phyloP scores from a whole-genome alignment of 2,888 invertebrate genomes.

The Hyposoter dolosus region DNA sequence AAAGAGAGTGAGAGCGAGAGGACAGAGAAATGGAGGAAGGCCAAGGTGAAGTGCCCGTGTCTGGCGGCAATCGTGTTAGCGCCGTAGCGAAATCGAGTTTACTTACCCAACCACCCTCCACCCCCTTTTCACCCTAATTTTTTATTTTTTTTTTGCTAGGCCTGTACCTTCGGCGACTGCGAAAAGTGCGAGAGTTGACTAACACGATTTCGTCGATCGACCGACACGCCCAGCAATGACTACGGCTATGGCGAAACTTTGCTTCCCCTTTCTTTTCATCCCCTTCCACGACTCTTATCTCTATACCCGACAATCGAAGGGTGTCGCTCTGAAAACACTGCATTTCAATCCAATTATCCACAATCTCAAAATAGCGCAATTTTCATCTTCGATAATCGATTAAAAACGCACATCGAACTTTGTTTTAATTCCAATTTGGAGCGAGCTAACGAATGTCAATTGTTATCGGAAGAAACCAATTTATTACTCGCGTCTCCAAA shows the following conservation, averaged over 20 bases:
- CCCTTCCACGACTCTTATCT: constrained; percentile 23
- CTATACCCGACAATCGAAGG: constrained; percentile 42
- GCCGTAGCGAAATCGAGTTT: constrained; percentile 67
- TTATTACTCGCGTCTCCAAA: not conserved
- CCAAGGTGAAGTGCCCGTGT: constrained; percentile 68
- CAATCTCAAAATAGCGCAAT: not conserved
- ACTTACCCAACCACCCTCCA: constrained; percentile 54
- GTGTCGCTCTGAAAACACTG: constrained; percentile 49
- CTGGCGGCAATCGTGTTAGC: constrained; percentile 69
- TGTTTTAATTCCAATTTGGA: not conserved
- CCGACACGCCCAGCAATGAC: constrained; percentile 66
- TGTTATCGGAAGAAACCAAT: not conserved
- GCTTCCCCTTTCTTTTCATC: not conserved
- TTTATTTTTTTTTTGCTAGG: constrained; percentile 22
- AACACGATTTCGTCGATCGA: constrained; percentile 69
- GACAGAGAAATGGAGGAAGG: constrained; percentile 1
- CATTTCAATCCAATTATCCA: constrained; percentile 5
- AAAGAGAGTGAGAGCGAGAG: not conserved
- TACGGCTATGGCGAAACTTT: constrained; percentile 32
- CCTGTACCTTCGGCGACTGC: constrained; percentile 43
- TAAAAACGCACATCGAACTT: not conserved
- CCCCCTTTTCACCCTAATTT: not conserved
- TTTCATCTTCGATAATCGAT: not conserved
- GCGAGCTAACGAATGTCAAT: not conserved
- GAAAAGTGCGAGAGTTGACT: constrained; percentile 64